These are phyloP conservation scores for Gnatocerus cornutus DNA, from an alignment of 2,888 invertebrate genomes.

Conservation along the genomic window DNA sequence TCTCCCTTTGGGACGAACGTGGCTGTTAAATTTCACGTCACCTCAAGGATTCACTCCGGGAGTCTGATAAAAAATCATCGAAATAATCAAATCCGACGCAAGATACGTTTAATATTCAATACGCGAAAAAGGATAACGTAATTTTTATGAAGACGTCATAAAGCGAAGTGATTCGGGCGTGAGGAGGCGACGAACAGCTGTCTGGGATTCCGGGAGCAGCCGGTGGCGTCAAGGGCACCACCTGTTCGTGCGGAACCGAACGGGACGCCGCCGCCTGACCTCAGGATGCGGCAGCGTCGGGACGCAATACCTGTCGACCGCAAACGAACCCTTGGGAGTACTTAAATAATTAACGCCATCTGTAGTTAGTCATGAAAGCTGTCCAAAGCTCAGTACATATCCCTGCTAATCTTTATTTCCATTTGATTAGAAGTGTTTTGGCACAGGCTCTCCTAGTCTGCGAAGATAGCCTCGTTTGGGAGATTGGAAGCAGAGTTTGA, in stretches of 20 bases:
- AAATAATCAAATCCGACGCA: conserved; percentile 14
- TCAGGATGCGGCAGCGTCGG: conserved; percentile 61
- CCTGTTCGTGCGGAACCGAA: conserved; percentile 65
- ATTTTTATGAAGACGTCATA: conserved; percentile 49
- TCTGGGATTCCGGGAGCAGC: conserved; percentile 55
- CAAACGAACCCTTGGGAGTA: conserved; percentile 58
- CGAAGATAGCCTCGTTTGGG: too few relatives aligned
- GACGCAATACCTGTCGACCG: conserved; percentile 61
- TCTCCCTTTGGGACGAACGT: conserved; percentile 20
- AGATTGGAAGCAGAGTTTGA: too few relatives aligned
- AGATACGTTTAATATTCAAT: conserved; percentile 44
- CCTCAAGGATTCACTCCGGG: conserved; percentile 9
- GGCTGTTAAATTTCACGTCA: conserved; percentile 5
- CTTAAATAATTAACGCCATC: conserved; percentile 59
- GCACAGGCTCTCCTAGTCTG: too few relatives aligned
- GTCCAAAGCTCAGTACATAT: background rate
- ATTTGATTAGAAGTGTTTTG: background rate
- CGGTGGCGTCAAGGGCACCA: conserved; percentile 64
- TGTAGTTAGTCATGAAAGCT: conserved; percentile 9
- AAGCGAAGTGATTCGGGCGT: conserved; percentile 32
- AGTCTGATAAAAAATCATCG: background rate
- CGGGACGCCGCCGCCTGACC: conserved; percentile 58
- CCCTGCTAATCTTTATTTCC: background rate
- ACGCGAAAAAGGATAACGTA: conserved; percentile 41
- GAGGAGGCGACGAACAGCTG: conserved; percentile 60